phyloP scores from a whole-genome alignment of 2,888 invertebrate species.

The Eurytoma californica region DNA sequence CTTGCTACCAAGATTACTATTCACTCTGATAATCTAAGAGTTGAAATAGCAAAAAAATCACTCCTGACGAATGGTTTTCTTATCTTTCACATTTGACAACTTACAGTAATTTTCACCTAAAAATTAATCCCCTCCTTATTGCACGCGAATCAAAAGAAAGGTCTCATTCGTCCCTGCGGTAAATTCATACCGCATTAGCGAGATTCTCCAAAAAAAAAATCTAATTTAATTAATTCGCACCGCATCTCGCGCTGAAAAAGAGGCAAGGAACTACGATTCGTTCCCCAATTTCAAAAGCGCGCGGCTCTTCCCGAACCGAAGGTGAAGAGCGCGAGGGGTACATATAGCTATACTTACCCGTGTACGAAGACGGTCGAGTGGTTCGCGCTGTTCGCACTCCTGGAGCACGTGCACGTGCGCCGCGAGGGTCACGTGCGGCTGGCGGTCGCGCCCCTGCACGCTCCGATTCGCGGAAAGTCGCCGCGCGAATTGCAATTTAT shows the following conservation, averaged over 20 bases:
- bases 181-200: too few species aligned
- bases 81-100: too few species aligned
- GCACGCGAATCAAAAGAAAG: too few species aligned
- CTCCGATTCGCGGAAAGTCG: constrained; percentile 36
- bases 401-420: background rate
- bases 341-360: background rate
- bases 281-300: constrained; percentile 16
- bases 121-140: too few species aligned
- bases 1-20: too few species aligned
- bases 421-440: background rate
- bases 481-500: constrained; percentile 16
- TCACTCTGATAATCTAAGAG: too few species aligned
- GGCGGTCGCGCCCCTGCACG: background rate
- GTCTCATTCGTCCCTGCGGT: too few species aligned
- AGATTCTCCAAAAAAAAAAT: too few species aligned
- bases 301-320: constrained; percentile 32
- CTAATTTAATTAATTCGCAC: too few species aligned
- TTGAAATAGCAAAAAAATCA: too few species aligned
- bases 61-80: too few species aligned
- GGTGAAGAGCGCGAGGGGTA: constrained; percentile 20
- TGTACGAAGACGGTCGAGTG: constrained; percentile 35
- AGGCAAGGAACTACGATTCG: background rate
- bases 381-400: constrained; percentile 13
- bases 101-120: too few species aligned
- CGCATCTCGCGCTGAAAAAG: background rate